Base-by-base conservation (phyloP, 2,113 vertebrate genomes). In the Gila orcuttii region DNA sequence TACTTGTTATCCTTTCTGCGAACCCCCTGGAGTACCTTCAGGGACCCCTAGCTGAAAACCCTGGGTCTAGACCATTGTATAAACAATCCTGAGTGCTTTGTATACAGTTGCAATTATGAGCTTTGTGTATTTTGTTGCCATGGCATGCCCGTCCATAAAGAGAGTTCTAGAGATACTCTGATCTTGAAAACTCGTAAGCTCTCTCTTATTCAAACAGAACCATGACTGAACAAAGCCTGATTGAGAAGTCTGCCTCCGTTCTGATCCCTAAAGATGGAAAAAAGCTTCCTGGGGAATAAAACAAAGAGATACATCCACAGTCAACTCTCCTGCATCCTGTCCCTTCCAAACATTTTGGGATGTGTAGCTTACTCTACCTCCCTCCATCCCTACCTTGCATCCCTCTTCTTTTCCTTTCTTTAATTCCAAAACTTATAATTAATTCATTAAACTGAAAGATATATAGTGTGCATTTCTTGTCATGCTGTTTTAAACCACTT, bases 211-310 rank as follows among this genome's bases (percentile, higher is more conserved):
- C 91, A 94, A 93, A 94, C 90, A 92, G 85, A 69, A 76, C 64
- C 69, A 2, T 86, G 90, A 88, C 86, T 92, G 91, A 92, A 94
- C 91, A 93, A 94, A 93, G 92, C 92, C 60, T 79, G 89, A 93
- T 94, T 94, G 88, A 93, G 50, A 79, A 15, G 80, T 79, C 82
- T 31, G 42, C 11, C 79, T 87, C 82, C 87, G 82, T 86, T 81
- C 85, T 86, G 86, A 91, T 89, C 87, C 73, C 84, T 86, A 90
- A 86, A 93, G 85, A 79, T 85, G 81, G 59, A 55, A 28, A 47
- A 75, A 25, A 68, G 28, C 88, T 89, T 89, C 84, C 86, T 87
- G 57, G 73, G 52, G 59, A 79, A 86, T 71, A 11, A 85, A 88
- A 85, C 71, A 59, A 57, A 79, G 52, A 33, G 25, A 60, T 15